Evolutionary conservation across 2,113 vertebrate genomes (phyloP).

Genomic region (Rallus limicola): DNA sequence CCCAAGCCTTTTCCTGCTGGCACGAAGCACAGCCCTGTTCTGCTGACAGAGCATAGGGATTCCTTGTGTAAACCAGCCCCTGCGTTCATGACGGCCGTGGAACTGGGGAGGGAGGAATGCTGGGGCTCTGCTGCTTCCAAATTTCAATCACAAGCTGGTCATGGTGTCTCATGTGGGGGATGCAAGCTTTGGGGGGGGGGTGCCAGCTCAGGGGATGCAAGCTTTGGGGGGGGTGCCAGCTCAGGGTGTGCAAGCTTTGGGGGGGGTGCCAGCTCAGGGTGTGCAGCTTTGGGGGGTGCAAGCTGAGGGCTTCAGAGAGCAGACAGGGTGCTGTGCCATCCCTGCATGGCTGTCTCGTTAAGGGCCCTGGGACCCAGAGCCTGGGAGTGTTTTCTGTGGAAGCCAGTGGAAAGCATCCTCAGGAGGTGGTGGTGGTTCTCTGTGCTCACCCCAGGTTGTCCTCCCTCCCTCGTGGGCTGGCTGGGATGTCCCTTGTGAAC

Average conservation of each 20-base stretch:
- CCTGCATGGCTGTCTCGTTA: background rate
- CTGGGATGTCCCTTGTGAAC: background rate
- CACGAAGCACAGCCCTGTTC: background rate
- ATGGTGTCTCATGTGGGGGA: accelerated
- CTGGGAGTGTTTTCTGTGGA: background rate
- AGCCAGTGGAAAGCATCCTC: background rate
- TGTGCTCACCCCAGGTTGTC: background rate
- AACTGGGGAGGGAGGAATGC: background rate
- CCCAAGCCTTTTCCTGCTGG: background rate
- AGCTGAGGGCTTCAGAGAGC: background rate
- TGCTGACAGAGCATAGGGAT: background rate
- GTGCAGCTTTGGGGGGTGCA: too few species aligned
- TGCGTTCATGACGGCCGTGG: background rate
- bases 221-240: too few species aligned
- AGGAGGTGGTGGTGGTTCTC: background rate
- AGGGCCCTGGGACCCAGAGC: background rate
- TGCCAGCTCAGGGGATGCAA: too few species aligned
- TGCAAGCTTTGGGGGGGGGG: too few species aligned
- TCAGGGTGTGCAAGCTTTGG: too few species aligned
- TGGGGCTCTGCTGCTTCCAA: background rate
- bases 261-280: too few species aligned
- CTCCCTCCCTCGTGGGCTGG: too few species aligned
- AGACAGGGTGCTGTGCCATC: background rate
- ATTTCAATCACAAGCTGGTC: accelerated
- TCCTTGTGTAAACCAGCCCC: background rate